A percentile compares a stretch with the other conserved stretches of the same genome.
phyloP scores from a whole-genome alignment of 2,888 invertebrate species.

The Rhamphomyia laevipes region DNA sequence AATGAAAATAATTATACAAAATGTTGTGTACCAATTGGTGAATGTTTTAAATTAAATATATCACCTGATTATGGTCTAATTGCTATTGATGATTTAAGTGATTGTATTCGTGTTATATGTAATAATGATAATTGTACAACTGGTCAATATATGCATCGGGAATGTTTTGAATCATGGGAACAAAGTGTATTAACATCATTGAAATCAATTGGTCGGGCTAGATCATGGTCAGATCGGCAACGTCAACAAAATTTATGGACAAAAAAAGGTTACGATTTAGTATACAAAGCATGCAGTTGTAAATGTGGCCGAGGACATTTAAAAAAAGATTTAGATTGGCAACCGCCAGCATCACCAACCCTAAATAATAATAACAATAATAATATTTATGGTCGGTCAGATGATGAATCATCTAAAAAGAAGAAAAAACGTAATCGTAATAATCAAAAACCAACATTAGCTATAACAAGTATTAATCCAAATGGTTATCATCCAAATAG shows the following conservation, averaged over 20 bases:
- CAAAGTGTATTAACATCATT: constrained; percentile 76
- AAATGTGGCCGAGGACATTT: constrained; percentile 86
- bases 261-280: constrained; percentile 93
- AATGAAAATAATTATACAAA: constrained; percentile 46
- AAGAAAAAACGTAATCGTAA: constrained; percentile 58
- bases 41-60: constrained; percentile 56
- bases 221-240: constrained; percentile 92
- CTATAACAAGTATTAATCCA: constrained; percentile 36
- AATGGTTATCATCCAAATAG: constrained; percentile 6
- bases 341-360: constrained; percentile 45
- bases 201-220: constrained; percentile 80
- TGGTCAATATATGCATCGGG: constrained; percentile 90
- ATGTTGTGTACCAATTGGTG: constrained; percentile 74
- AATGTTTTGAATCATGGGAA: constrained; percentile 93
- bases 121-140: constrained; percentile 85
- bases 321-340: constrained; percentile 90
- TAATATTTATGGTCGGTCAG: constrained; percentile 26
- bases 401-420: constrained; percentile 48
- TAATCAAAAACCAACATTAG: constrained; percentile 48
- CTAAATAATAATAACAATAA: constrained; percentile 20
- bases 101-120: constrained; percentile 81
- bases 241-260: constrained; percentile 94
- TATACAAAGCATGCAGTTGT: constrained; percentile 90
- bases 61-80: constrained; percentile 41
- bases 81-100: constrained; percentile 56